phyloP scores from a whole-genome alignment of 2,888 invertebrate genomes.

The Eristalinus aeneus region DNA sequence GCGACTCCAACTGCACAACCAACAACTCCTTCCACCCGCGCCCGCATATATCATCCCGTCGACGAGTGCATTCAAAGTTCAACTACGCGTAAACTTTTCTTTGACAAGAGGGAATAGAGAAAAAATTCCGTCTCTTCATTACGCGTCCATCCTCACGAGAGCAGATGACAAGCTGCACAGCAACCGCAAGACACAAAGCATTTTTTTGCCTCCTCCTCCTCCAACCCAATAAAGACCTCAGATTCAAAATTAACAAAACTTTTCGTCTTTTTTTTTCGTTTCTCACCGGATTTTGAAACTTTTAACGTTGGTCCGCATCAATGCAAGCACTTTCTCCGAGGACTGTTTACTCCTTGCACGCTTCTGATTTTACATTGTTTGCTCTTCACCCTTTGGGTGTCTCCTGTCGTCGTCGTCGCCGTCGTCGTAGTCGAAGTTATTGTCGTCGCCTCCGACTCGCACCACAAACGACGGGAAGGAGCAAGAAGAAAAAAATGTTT shows the following conservation, averaged over 20 bases:
- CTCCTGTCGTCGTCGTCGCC: not conserved
- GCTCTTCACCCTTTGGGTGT: not conserved
- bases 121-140: not conserved
- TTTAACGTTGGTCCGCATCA: not conserved
- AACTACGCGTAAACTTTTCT: not conserved
- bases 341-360: not conserved
- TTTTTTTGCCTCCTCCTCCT: not conserved
- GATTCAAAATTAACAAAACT: not conserved
- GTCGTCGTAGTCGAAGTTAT: no score
- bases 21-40: not conserved
- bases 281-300: not conserved
- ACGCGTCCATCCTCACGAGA: not conserved
- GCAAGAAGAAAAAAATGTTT: not conserved
- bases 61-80: not conserved
- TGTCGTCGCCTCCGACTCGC: no score
- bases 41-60: not conserved
- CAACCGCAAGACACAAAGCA: not conserved
- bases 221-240: not conserved
- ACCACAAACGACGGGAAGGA: no score
- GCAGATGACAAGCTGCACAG: not conserved
- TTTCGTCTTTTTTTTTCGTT: not conserved
- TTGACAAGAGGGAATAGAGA: not conserved
- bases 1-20: no score
- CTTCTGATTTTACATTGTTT: not conserved
- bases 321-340: not conserved